Evolutionary conservation across 1,140 invertebrate species (phyloP).

Genomic region (Mylabris phalerata): DNA sequence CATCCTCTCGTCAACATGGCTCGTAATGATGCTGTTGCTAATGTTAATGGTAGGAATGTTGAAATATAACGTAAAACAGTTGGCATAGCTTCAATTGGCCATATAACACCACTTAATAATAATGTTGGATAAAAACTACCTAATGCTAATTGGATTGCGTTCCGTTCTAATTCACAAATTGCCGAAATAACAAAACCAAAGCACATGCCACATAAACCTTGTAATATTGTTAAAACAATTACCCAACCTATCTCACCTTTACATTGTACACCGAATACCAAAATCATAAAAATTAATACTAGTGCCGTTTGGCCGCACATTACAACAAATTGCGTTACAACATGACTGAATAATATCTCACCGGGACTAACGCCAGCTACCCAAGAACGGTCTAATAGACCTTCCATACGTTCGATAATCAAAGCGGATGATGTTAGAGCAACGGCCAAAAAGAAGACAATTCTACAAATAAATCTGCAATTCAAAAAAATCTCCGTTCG

Average conservation of each 20-base stretch:
- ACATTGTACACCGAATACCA: constrained; percentile 80
- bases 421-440: constrained; percentile 86
- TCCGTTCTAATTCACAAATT: constrained; percentile 84
- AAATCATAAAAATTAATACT: constrained; percentile 83
- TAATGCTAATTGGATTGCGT: constrained; percentile 88
- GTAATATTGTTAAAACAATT: constrained; percentile 74
- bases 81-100: constrained; percentile 87
- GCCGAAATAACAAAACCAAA: constrained; percentile 92
- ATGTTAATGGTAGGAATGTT: constrained; percentile 78
- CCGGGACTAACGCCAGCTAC: constrained; percentile 75
- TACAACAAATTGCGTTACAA: constrained; percentile 87
- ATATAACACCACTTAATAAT: constrained; percentile 83
- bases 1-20: constrained; percentile 87
- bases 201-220: constrained; percentile 91
- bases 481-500: not conserved
- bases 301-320: constrained; percentile 87
- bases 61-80: constrained; percentile 73
- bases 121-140: constrained; percentile 93
- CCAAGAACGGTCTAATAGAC: constrained; percentile 82
- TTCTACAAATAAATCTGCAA: constrained; percentile 51
- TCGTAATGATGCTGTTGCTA: constrained; percentile 83
- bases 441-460: constrained; percentile 91
- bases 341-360: constrained; percentile 87
- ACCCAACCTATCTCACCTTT: constrained; percentile 79
- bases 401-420: constrained; percentile 81